These are phyloP conservation scores for Chascanopsetta lugubris DNA, from an alignment of 2,113 vertebrate species.

Conservation along the genomic window DNA sequence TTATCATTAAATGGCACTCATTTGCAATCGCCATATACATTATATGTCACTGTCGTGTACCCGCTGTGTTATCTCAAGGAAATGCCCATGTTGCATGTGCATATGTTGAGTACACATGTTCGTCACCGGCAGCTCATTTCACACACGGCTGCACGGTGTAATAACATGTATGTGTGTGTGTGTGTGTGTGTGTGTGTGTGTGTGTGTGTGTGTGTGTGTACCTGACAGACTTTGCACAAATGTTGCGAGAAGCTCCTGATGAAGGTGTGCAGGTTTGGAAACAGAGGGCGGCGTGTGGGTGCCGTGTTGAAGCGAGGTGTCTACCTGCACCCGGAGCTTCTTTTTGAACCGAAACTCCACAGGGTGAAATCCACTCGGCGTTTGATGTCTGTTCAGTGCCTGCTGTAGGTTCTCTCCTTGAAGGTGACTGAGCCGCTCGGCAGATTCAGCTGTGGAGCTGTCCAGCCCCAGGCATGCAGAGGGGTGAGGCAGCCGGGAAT, in stretches of 20 bases:
- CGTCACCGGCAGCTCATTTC: slow-evolving; percentile 42
- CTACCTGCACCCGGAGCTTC: slow-evolving; percentile 30
- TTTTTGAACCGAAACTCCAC: slow-evolving; percentile 41
- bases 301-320: slow-evolving; percentile 27
- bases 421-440: slow-evolving; percentile 53
- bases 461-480: slow-evolving; percentile 40
- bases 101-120: slow-evolving; percentile 18
- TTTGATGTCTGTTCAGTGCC: slow-evolving; percentile 54
- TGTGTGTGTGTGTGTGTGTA: too few species aligned
- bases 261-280: slow-evolving; percentile 31
- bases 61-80: neutral
- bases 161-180: too few species aligned
- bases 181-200: too few species aligned
- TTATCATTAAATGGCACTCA: neutral
- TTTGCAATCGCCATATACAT: neutral
- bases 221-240: slow-evolving; percentile 42
- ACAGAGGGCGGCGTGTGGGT: slow-evolving; percentile 45
- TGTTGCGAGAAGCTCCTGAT: slow-evolving; percentile 37
- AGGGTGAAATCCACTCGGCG: slow-evolving; percentile 40
- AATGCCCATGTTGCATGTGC: slow-evolving; percentile 2
- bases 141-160: slow-evolving; percentile 42
- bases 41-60: neutral
- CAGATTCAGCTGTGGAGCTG: slow-evolving; percentile 38
- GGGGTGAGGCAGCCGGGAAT: slow-evolving; percentile 4
- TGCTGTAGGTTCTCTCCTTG: slow-evolving; percentile 57